Conservation (phyloP, 37 sponge, comb jelly and placozoan species). For the Ianthella basta region DNA sequence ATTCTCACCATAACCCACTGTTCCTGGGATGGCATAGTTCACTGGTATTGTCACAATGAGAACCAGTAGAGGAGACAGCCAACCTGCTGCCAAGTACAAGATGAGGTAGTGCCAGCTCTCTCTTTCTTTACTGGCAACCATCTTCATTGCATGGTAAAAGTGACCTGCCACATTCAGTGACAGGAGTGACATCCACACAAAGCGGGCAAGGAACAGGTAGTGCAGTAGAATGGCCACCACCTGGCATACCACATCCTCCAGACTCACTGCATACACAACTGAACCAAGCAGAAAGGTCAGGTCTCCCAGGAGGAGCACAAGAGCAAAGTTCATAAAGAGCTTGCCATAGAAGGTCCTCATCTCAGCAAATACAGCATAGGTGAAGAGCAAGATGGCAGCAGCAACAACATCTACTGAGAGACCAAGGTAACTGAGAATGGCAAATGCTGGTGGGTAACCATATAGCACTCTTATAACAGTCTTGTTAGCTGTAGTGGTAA, state of each 20-base stretch:
- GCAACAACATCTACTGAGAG: constrained; percentile 54
- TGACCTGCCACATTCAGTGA: constrained; percentile 3
- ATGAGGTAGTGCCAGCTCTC: neutral
- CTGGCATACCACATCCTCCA: neutral
- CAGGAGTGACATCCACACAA: constrained; percentile 60
- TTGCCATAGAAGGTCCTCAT: constrained; percentile 48
- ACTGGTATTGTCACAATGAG: constrained; percentile 16
- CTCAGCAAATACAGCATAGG: constrained; percentile 48
- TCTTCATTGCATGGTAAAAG: constrained; percentile 7
- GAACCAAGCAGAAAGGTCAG: constrained; percentile 36
- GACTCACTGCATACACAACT: neutral
- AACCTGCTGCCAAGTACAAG: constrained; percentile 42
- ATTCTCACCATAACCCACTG: constrained; percentile 46
- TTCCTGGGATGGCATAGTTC: constrained; percentile 32
- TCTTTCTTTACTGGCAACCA: neutral
- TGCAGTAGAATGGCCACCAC: constrained; percentile 42
- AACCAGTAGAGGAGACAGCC: constrained; percentile 44
- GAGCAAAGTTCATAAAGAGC: constrained; percentile 48
- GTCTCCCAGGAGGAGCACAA: constrained; percentile 26
- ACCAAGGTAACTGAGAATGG: constrained; percentile 56
- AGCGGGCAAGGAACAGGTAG: constrained; percentile 48
- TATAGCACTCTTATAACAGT: neutral
- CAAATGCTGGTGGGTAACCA: constrained; percentile 6
- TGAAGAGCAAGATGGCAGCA: constrained; percentile 35
- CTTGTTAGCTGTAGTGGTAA: neutral